Percentiles rank a stretch among this genome's conserved stretches.
phyloP scores from a whole-genome alignment of 2,113 vertebrate species.

The Cairina moschata region DNA sequence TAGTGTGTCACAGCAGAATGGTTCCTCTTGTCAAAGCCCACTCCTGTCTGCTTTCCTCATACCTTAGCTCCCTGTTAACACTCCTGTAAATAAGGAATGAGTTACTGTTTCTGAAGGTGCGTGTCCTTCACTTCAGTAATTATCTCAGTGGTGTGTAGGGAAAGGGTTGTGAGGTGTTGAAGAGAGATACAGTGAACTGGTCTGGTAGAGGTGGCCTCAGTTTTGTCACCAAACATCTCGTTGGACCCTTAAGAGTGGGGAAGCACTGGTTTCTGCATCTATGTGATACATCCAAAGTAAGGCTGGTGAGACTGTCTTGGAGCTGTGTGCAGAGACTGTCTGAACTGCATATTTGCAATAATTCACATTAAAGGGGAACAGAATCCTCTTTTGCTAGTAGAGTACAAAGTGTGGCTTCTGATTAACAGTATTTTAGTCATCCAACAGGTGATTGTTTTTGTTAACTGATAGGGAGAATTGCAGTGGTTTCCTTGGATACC shows the following conservation, averaged over 20 bases:
- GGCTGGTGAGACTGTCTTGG: background rate
- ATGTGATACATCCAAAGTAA: background rate
- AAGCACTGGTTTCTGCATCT: too few species aligned
- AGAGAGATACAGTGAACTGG: background rate
- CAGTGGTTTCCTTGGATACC: background rate
- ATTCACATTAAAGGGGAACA: rapidly evolving
- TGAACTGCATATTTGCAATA: background rate
- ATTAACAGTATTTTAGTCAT: background rate
- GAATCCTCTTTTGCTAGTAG: background rate
- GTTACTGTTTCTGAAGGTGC: background rate
- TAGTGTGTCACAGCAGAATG: background rate
- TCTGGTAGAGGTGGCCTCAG: background rate
- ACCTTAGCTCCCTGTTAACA: background rate
- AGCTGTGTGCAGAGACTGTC: background rate
- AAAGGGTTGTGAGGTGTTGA: background rate
- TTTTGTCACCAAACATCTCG: rapidly evolving
- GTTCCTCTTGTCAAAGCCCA: background rate
- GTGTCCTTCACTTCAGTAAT: background rate
- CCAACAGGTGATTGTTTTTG: background rate
- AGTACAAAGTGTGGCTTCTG: background rate
- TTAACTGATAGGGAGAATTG: background rate
- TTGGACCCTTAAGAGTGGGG: background rate
- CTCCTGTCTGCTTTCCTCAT: background rate
- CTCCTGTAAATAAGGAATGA: rapidly evolving
- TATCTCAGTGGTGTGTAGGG: background rate